Conservation (phyloP, 1,140 invertebrate species). For the Drosophila guanche region DNA sequence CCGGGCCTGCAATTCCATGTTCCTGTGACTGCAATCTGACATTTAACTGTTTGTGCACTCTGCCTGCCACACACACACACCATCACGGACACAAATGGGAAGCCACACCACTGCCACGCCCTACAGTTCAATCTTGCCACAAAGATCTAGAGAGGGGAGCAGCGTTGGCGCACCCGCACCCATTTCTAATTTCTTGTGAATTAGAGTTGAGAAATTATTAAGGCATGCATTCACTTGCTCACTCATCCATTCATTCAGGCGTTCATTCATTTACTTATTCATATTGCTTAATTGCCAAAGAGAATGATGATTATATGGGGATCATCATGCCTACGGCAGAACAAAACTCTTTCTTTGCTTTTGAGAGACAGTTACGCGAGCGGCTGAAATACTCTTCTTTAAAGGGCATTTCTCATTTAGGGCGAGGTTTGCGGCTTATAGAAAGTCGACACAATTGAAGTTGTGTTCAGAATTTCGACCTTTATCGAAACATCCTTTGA, state of each 20-base stretch:
- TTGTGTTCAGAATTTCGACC: too few relatives aligned
- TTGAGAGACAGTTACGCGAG: conserved; percentile 45
- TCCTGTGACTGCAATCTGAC: conserved; percentile 44
- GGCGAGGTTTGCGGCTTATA: too few relatives aligned
- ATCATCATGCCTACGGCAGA: conserved; percentile 38
- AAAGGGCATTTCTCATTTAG: not conserved
- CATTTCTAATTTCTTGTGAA: conserved; percentile 79
- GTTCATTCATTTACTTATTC: conserved; percentile 56
- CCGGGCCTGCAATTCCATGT: conserved; percentile 64
- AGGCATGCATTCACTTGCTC: conserved; percentile 26
- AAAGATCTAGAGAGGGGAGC: conserved; percentile 29
- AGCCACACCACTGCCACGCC: conserved; percentile 32
- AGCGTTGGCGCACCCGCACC: conserved; percentile 24
- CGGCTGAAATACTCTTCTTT: conserved; percentile 3
- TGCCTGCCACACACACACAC: conserved; percentile 21
- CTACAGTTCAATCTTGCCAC: conserved; percentile 45
- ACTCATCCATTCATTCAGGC: conserved; percentile 9
- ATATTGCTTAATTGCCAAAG: conserved; percentile 61
- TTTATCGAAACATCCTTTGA: too few relatives aligned
- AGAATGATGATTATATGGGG: conserved; percentile 46
- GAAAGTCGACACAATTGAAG: too few relatives aligned
- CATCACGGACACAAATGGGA: conserved; percentile 1
- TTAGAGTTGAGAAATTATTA: conserved; percentile 73
- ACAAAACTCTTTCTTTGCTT: conserved; percentile 69
- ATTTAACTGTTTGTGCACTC: conserved; percentile 74